phyloP scores from a whole-genome alignment of 2,797 vertebrate genomes.

The Percopsis omiscomaycus region DNA sequence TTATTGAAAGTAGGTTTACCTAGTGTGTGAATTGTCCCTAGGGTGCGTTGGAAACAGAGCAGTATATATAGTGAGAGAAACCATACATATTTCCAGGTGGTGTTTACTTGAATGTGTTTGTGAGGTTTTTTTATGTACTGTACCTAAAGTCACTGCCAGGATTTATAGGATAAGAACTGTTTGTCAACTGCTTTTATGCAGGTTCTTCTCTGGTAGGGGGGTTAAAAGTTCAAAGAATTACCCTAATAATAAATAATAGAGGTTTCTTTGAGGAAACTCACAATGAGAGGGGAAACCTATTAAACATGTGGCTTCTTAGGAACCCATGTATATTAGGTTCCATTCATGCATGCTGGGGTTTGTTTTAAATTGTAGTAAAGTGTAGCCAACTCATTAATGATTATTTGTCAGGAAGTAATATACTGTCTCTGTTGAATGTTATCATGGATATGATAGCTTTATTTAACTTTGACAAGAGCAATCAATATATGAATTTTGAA shows the following conservation, averaged over 20 bases:
- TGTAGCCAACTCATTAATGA: slow-evolving; percentile 9
- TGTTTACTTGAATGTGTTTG: neutral
- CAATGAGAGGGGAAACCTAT: no score
- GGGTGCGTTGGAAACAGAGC: neutral
- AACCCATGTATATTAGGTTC: no score
- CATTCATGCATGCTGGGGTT: neutral
- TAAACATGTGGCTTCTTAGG: no score
- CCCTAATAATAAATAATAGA: no score
- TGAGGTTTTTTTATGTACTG: no score
- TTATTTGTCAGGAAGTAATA: slow-evolving; percentile 21
- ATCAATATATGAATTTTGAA: slow-evolving; percentile 33
- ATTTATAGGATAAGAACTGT: no score
- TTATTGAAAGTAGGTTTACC: slow-evolving; percentile 20
- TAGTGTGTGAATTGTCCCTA: slow-evolving; percentile 10
- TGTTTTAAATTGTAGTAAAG: neutral
- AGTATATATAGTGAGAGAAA: neutral
- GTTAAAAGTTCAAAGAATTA: no score
- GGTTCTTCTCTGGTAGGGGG: no score
- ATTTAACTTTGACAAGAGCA: slow-evolving; percentile 18
- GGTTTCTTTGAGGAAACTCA: no score
- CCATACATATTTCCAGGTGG: neutral
- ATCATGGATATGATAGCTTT: slow-evolving; percentile 21
- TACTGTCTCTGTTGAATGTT: neutral
- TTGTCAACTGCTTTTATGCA: no score
- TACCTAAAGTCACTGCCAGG: no score